Evolutionary conservation across 2,113 vertebrate genomes (phyloP).

Genomic region (Elephas maximus): DNA sequence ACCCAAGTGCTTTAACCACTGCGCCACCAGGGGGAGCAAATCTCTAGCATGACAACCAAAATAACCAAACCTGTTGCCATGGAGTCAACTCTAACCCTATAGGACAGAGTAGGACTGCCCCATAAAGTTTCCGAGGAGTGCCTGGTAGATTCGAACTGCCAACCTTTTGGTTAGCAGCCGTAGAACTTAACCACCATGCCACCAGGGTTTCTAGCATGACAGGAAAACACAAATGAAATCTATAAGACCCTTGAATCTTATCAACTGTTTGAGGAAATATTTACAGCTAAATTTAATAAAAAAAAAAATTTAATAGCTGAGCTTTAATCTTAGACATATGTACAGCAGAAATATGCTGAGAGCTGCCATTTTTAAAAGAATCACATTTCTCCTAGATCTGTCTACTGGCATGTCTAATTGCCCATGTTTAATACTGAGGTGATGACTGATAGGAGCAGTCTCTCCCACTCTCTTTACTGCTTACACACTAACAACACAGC

Average conservation of each 20-base stretch:
- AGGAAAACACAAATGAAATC: not conserved
- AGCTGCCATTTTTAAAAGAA: not conserved
- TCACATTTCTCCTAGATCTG: not conserved
- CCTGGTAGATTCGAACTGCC: too few relatives aligned
- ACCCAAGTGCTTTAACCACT: too few relatives aligned
- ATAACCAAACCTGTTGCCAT: too few relatives aligned
- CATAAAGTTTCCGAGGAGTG: too few relatives aligned
- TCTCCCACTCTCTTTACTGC: not conserved
- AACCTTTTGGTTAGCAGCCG: too few relatives aligned
- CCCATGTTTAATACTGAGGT: not conserved
- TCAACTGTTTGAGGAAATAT: not conserved
- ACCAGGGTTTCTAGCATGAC: not conserved
- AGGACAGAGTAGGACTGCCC: too few relatives aligned
- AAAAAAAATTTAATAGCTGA: not conserved
- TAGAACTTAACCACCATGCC: too few relatives aligned
- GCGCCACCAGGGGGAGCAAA: not conserved
- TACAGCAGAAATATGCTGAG: not conserved
- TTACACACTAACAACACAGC: not conserved
- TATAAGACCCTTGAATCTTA: not conserved
- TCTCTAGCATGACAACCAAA: not conserved
- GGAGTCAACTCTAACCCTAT: too few relatives aligned
- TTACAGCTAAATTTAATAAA: not conserved
- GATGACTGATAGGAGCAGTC: too few relatives aligned
- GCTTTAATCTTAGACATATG: slow-evolving; percentile 3
- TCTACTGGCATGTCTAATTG: not conserved